Evolutionary conservation across 2,888 invertebrate genomes (phyloP).

Genomic region (Hemithea aestivaria): DNA sequence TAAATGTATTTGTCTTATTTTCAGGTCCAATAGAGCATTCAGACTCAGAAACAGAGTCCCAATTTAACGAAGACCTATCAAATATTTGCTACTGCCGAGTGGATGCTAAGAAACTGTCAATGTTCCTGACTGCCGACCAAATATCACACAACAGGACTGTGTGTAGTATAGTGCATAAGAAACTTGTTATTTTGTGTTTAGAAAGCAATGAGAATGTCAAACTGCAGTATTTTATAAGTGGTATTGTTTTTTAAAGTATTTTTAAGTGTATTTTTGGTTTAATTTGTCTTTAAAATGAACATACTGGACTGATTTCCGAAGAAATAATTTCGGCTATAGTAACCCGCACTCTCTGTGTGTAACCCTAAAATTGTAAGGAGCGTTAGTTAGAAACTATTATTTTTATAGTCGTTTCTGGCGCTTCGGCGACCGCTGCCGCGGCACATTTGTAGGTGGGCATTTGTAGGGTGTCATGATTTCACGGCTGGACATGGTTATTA

Average conservation of each 20-base stretch:
- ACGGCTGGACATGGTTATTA: too few relatives aligned
- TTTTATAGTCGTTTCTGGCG: too few relatives aligned
- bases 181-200: constrained; percentile 86
- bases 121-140: constrained; percentile 89
- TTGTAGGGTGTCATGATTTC: too few relatives aligned
- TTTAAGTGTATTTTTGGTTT: neutral
- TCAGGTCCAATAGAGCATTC: constrained; percentile 70
- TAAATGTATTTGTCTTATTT: constrained; percentile 18
- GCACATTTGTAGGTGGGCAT: too few relatives aligned
- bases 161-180: constrained; percentile 87
- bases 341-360: too few relatives aligned
- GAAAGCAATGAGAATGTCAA: constrained; percentile 86
- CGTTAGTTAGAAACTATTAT: too few relatives aligned
- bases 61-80: constrained; percentile 60
- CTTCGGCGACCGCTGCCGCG: too few relatives aligned
- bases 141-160: constrained; percentile 84
- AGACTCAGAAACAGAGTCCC: constrained; percentile 65
- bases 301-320: too few relatives aligned
- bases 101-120: constrained; percentile 88
- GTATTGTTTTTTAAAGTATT: constrained; percentile 71
- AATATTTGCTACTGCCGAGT: constrained; percentile 78
- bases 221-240: constrained; percentile 89
- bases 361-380: too few relatives aligned
- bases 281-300: too few relatives aligned
- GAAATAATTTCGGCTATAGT: too few relatives aligned